Conservation (phyloP, 1,140 invertebrate genomes). For the Lepeophtheirus salmonis region DNA sequence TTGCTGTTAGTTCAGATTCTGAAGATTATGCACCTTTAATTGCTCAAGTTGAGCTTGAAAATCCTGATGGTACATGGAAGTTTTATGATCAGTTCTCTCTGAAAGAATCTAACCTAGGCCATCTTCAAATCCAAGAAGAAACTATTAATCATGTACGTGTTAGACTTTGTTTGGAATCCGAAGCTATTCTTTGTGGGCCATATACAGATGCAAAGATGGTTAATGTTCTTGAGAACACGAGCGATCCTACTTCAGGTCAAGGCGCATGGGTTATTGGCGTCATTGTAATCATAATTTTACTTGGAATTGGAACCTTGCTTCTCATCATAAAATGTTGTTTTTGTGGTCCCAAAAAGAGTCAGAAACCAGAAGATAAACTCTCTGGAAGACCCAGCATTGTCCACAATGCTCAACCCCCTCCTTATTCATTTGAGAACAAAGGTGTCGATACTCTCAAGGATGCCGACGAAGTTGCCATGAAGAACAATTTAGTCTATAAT, state of each 20-base stretch:
- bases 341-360: slow-evolving; percentile 48
- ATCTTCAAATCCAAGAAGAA: slow-evolving; percentile 29
- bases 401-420: slow-evolving; percentile 48
- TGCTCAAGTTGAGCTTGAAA: slow-evolving; percentile 30
- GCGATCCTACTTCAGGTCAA: too few relatives aligned
- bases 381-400: slow-evolving; percentile 51
- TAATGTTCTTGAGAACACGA: too few relatives aligned
- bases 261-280: slow-evolving; percentile 48
- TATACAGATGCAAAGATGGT: slow-evolving; percentile 43
- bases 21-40: slow-evolving; percentile 39
- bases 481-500: background rate
- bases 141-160: slow-evolving; percentile 38
- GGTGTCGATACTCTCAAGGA: slow-evolving; percentile 31
- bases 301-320: slow-evolving; percentile 53
- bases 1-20: slow-evolving; percentile 51
- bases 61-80: slow-evolving; percentile 20
- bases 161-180: slow-evolving; percentile 51
- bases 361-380: slow-evolving; percentile 51
- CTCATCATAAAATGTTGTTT: slow-evolving; percentile 63
- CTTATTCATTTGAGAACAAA: slow-evolving; percentile 67
- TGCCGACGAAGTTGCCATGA: background rate
- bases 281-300: slow-evolving; percentile 56
- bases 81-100: slow-evolving; percentile 42
- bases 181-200: slow-evolving; percentile 57
- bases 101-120: slow-evolving; percentile 31